These are phyloP conservation scores for Strix aluco DNA, from an alignment of 2,113 vertebrate species.

Conservation along the genomic window DNA sequence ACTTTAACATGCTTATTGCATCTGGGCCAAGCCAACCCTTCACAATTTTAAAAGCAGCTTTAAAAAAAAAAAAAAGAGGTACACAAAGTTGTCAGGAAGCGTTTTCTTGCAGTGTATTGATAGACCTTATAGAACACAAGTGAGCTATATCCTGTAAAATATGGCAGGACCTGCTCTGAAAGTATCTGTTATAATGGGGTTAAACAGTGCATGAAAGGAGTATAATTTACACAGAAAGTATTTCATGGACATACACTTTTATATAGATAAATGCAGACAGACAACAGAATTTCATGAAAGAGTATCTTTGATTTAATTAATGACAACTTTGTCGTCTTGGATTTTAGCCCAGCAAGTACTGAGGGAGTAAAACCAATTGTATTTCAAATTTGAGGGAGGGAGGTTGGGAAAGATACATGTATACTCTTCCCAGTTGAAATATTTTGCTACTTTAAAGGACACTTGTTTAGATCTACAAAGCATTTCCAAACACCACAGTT, in stretches of 20 bases:
- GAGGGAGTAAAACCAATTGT: neutral
- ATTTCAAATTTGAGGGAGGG: neutral
- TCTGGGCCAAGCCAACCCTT: slow-evolving; percentile 96
- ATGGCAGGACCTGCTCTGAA: neutral
- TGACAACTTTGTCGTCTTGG: neutral
- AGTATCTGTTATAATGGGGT: neutral
- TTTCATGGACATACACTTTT: neutral
- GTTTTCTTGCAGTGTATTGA: neutral
- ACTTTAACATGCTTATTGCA: slow-evolving; percentile 90
- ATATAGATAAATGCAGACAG: neutral
- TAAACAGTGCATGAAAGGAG: neutral
- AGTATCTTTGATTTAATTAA: neutral
- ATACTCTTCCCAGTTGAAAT: neutral
- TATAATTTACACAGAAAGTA: neutral
- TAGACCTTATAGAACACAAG: neutral
- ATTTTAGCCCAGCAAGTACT: neutral
- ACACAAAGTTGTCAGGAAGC: neutral
- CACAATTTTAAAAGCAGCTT: slow-evolving; percentile 97
- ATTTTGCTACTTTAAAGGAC: neutral
- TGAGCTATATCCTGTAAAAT: neutral
- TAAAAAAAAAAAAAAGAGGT: neutral
- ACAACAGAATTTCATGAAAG: neutral
- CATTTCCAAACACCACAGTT: neutral
- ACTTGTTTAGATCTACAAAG: neutral
- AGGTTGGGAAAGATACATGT: fast-evolving